phyloP scores from a whole-genome alignment of 2,797 vertebrate genomes.

The Sciaenops ocellatus region DNA sequence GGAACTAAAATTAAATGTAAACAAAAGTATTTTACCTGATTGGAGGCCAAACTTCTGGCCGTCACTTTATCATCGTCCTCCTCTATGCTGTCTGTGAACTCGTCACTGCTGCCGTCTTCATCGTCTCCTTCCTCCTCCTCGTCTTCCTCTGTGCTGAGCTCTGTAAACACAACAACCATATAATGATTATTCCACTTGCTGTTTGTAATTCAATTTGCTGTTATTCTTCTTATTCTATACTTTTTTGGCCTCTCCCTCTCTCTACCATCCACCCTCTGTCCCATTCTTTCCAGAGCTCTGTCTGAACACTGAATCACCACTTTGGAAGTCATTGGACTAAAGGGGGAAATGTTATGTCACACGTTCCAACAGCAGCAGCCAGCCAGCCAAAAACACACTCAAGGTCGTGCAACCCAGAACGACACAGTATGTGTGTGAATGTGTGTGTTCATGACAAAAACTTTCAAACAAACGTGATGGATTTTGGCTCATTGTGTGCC shows the following conservation, averaged over 20 bases:
- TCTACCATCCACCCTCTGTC: conserved; percentile 12
- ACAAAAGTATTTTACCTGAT: conserved; percentile 67
- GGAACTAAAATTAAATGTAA: neutral
- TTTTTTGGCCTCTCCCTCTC: conserved; percentile 17
- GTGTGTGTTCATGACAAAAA: conserved; percentile 3
- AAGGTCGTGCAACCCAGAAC: conserved; percentile 18
- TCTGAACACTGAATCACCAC: conserved; percentile 58
- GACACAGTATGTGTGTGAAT: neutral
- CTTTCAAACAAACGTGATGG: neutral
- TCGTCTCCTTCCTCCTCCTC: conserved; percentile 78
- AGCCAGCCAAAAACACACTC: conserved; percentile 63
- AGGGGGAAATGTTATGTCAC: conserved; percentile 78
- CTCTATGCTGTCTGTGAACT: conserved; percentile 89
- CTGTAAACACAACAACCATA: conserved; percentile 75
- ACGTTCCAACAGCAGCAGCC: conserved; percentile 1
- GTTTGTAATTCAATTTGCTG: neutral
- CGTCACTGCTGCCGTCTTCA: conserved; percentile 83
- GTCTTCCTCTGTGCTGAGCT: conserved; percentile 83
- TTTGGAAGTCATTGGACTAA: conserved; percentile 70
- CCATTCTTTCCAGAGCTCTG: conserved; percentile 39
- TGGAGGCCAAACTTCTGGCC: conserved; percentile 66
- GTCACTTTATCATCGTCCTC: conserved; percentile 82
- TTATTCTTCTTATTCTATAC: conserved; percentile 8
- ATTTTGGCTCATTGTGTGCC: neutral
- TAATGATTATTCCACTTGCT: conserved; percentile 39